These are phyloP conservation scores for Paedocypris micromegethes DNA, from an alignment of 2,797 vertebrate genomes.

Conservation along the genomic window DNA sequence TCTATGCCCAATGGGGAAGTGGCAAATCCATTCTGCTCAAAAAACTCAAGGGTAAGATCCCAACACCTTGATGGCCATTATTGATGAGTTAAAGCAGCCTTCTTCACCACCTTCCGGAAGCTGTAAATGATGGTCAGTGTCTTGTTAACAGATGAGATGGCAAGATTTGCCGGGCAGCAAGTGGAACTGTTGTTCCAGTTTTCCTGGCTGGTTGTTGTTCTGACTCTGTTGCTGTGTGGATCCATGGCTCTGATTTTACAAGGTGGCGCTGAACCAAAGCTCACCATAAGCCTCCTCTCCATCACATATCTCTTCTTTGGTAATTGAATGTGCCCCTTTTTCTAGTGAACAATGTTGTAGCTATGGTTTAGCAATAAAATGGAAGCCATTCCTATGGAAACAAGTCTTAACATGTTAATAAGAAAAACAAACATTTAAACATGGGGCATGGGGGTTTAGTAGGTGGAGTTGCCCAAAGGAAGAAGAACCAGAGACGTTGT, in stretches of 20 bases:
- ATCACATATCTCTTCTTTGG: constrained; percentile 92
- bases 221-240: constrained; percentile 84
- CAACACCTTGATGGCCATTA: background rate
- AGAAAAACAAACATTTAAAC: no score
- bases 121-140: background rate
- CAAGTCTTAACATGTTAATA: no score
- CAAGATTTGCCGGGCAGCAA: constrained; percentile 97
- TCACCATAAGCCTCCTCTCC: constrained; percentile 88
- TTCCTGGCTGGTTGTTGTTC: constrained; percentile 92
- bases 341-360: background rate
- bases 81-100: no score
- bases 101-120: background rate
- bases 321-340: constrained; percentile 60
- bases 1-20: constrained; percentile 98
- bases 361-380: background rate
- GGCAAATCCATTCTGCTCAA: constrained; percentile 98
- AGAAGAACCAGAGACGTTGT: no score
- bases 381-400: no score
- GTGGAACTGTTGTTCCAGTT: constrained; percentile 94
- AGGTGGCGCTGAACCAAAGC: constrained; percentile 80
- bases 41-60: constrained; percentile 90
- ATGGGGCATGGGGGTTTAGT: no score
- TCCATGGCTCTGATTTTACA: constrained; percentile 81
- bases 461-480: no score
- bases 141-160: constrained; percentile 88